Conservation (phyloP, 2,888 invertebrate species). For the Drosophila macrospina region DNA sequence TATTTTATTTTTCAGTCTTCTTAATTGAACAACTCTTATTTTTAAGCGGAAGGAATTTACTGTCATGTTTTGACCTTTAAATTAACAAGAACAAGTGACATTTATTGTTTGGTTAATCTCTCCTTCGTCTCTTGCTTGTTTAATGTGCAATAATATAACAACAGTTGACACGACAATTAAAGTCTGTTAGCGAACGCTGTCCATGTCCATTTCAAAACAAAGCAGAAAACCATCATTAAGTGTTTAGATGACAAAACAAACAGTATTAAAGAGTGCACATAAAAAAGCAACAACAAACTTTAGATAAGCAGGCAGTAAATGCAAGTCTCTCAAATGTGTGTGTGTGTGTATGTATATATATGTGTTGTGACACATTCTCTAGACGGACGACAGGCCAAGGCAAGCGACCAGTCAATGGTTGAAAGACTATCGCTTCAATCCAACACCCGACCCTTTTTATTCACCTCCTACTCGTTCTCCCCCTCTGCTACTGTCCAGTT, state of each 20-base stretch:
- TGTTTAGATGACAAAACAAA: slow-evolving; percentile 54
- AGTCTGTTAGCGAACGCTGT: slow-evolving; percentile 43
- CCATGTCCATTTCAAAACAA: slow-evolving; percentile 26
- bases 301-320: slow-evolving; percentile 63
- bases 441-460: slow-evolving; percentile 15
- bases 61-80: slow-evolving; percentile 3
- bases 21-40: not conserved
- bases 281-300: slow-evolving; percentile 33
- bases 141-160: slow-evolving; percentile 16
- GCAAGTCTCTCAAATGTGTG: slow-evolving; percentile 48
- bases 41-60: not conserved
- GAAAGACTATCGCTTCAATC: slow-evolving; percentile 1
- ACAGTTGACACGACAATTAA: slow-evolving; percentile 26
- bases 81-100: slow-evolving; percentile 13
- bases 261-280: slow-evolving; percentile 58
- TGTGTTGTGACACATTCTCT: slow-evolving; percentile 42
- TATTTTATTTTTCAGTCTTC: too few relatives aligned
- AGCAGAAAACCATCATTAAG: slow-evolving; percentile 39
- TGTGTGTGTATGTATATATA: slow-evolving; percentile 9
- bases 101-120: slow-evolving; percentile 14
- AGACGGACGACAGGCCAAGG: slow-evolving; percentile 33
- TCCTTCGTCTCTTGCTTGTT: not conserved
- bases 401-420: slow-evolving; percentile 30
- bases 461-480: slow-evolving; percentile 15
- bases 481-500: slow-evolving; percentile 30